Evolutionary conservation across 2,797 vertebrate genomes (phyloP), one percentile per base, ranked within the genome.

Genomic region (Cyprinella venusta): DNA sequence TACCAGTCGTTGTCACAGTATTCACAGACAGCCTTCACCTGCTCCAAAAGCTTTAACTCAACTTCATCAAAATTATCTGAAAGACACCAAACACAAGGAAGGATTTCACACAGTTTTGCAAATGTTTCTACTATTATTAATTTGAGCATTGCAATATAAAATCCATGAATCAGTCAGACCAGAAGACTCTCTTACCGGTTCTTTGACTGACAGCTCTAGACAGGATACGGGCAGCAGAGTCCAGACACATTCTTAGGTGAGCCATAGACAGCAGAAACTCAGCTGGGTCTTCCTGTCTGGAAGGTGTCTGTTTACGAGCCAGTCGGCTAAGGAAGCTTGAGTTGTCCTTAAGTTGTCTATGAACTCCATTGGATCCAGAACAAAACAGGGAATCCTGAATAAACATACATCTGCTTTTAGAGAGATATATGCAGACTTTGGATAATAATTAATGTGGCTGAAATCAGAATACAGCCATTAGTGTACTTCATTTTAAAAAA

Each of bases 221-320:
- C 50, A 95, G 85, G 64, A 93, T 86, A 18, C 0, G 9, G 6
- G 94, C 92, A 9, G 93, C 92, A 0, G 79, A 42, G 82, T 76
- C 90, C 84, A 95, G 84, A 69, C 90, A 93, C 0, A 90, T 86
- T n/a, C 91, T 88, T 52, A 95, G 90, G 18, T 42, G 84, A 82
- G 93, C 93, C 0, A 86, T 74, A 87, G 80, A 88, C 68, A 94
- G 92, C 76, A 95, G 89, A 88, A 94, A 95, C 86, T 93, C 92
- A 0, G 91, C 90, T 0, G 93, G 93, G 40, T 93, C 92, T 3
- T 90, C 85, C 7, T 81, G 74, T 61, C 88, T 78, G 52, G 65
- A 79, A 6, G 91, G 80, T 16, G 84, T 92, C 88, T 93, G 92
- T 38, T 86, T 90, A 70, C 91, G 89, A 77, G 89, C 91, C 0